Base-by-base conservation (phyloP, 2,797 vertebrate species). In the Pseudocheirus occidentalis region DNA sequence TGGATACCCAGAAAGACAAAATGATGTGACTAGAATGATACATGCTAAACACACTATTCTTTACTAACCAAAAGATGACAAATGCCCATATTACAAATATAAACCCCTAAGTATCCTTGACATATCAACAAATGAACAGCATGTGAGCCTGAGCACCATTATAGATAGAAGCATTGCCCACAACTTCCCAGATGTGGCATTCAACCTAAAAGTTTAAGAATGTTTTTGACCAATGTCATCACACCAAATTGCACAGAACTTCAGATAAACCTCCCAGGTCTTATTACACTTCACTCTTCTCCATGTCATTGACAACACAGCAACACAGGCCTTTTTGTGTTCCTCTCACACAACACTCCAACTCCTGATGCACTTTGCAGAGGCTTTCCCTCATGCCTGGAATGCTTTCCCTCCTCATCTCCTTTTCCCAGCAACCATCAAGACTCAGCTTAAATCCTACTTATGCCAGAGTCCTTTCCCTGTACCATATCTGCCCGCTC, bases 401-500 rank as follows among this genome's bases (percentile, higher is more conserved):
- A 46, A 50, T 40, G 40, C 21, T 46, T 81, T 81, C 73, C n/a
- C 18, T 81, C 21, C n/a, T 81, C 7, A 81, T 7, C 73, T 81
- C 40, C 40, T 46, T 87, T 24, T 87, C 73, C 40, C 24, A 46
- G 3, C 0, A 46, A 27, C 24, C 21, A 4, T 27, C 73, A 81
- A 46, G 18, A 81, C 66, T 40, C n/a, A 73, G 18, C n/a, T 46
- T n/a, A 87, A 24, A 46, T 24, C 24, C 73, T 87, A 27, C 40
- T 87, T 87, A 87, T 87, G 73, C 40, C 3, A 7, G 40, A 87
- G 7, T 40, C 24, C 21, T 46, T 46, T 87, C 9, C 24, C 40
- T 81, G 2, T 21, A 1, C n/a, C 18, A 24, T 40, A 3, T 7
- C 73, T 21, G 0, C 1, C 1, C 7, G 3, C 2, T 46, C 73